Conservation (phyloP, 2,888 invertebrate genomes). For the Rotaria macrura region DNA sequence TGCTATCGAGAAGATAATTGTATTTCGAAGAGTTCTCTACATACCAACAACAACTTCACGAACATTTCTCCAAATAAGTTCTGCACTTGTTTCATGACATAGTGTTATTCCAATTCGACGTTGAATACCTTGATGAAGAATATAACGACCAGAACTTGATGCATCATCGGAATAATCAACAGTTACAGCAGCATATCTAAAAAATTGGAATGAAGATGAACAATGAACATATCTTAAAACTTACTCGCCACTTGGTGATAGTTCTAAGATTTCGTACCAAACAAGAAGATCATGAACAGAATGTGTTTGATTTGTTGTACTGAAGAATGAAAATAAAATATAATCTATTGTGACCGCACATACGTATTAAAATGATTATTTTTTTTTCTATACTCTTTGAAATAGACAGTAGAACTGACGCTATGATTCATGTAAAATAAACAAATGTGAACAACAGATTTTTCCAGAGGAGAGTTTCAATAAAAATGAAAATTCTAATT, state of each 20-base stretch:
- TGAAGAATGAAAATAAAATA: background rate
- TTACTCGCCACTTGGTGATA: conserved; percentile 62
- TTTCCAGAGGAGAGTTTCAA: no score
- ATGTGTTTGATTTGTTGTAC: conserved; percentile 56
- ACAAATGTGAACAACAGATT: no score
- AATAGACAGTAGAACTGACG: no score
- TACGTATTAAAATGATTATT: no score
- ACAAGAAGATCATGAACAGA: conserved; percentile 90
- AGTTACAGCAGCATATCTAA: conserved; percentile 75
- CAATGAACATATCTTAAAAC: conserved; percentile 36
- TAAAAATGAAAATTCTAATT: no score
- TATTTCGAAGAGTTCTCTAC: background rate
- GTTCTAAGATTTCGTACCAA: conserved; percentile 98
- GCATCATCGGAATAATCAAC: conserved; percentile 86
- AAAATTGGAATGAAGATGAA: background rate
- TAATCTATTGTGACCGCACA: no score
- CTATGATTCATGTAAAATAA: no score
- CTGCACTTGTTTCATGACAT: conserved; percentile 77
- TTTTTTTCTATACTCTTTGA: no score
- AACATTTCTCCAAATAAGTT: conserved; percentile 88
- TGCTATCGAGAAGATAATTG: background rate
- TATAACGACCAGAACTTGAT: conserved; percentile 83
- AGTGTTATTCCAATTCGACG: conserved; percentile 91
- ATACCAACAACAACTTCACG: conserved; percentile 79
- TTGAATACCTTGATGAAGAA: conserved; percentile 96